Evolutionary conservation across 2,888 invertebrate species (phyloP).

Genomic region (Apodemia duryi): DNA sequence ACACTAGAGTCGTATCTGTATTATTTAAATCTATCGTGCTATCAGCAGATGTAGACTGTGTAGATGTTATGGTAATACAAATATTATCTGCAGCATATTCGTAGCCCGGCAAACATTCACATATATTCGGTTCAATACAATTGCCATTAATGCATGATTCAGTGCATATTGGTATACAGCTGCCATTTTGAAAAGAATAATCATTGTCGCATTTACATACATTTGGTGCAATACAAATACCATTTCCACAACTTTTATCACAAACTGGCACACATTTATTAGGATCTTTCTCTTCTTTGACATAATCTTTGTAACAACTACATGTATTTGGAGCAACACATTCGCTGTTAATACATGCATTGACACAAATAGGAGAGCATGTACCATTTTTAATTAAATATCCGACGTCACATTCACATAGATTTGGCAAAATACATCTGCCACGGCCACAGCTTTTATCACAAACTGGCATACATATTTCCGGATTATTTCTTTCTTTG

Average conservation of each 20-base stretch:
- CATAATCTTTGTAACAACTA: neutral
- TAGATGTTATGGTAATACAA: neutral
- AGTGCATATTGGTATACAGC: conserved; percentile 38
- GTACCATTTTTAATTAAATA: conserved; percentile 19
- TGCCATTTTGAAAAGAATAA: conserved; percentile 26
- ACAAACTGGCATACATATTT: too few relatives aligned
- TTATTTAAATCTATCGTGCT: neutral
- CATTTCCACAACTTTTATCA: conserved; percentile 42
- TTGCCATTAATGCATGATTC: conserved; percentile 35
- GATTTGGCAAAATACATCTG: conserved; percentile 27
- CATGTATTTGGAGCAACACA: neutral
- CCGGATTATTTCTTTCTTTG: too few relatives aligned
- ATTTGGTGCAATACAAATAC: conserved; percentile 37
- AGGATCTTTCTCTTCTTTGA: neutral
- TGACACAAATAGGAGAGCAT: neutral
- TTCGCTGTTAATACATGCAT: neutral
- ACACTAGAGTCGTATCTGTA: neutral
- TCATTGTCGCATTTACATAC: conserved; percentile 35
- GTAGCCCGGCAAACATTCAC: conserved; percentile 37
- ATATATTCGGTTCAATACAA: conserved; percentile 39
- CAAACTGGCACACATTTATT: conserved; percentile 33
- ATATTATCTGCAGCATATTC: neutral
- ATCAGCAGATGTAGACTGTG: neutral
- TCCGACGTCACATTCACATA: conserved; percentile 28
- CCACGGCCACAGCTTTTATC: conserved; percentile 26